Conservation (phyloP, 2,797 vertebrate species). For the Necrosyrtes monachus region DNA sequence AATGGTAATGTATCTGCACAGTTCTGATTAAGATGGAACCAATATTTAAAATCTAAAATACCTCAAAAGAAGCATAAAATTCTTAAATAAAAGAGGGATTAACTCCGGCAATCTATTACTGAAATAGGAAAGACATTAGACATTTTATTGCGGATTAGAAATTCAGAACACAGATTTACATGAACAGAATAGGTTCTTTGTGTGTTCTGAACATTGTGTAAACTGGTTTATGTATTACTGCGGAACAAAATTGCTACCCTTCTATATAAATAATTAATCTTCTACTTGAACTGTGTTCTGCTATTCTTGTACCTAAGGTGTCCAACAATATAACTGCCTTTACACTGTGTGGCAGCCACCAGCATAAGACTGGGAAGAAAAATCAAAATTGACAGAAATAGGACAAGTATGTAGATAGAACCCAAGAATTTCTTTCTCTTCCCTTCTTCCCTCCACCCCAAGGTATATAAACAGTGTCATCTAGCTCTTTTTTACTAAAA, state of each 20-base stretch:
- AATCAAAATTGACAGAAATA: conserved; percentile 74
- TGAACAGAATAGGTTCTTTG: not conserved
- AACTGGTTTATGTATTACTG: not conserved
- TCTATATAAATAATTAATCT: conserved; percentile 30
- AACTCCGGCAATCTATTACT: not conserved
- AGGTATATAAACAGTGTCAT: conserved; percentile 23
- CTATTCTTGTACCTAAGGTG: conserved; percentile 40
- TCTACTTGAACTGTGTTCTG: conserved; percentile 22
- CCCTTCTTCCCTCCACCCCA: not conserved
- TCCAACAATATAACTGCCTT: conserved; percentile 43
- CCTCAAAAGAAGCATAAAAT: not conserved
- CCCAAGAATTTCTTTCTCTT: conserved; percentile 33
- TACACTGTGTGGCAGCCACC: conserved; percentile 38
- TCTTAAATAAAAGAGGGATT: not conserved
- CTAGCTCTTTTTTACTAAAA: not conserved
- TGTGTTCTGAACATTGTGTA: not conserved
- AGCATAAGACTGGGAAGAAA: conserved; percentile 50
- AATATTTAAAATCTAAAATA: not conserved
- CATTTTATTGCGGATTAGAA: not conserved
- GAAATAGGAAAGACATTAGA: not conserved
- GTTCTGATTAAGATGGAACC: not conserved
- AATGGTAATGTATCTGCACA: not conserved
- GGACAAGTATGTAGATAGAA: conserved; percentile 59
- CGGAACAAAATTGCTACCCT: not conserved
- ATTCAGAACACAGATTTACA: not conserved